phyloP scores from a whole-genome alignment of 2,888 invertebrate species.

The Tenthredo distinguenda region DNA sequence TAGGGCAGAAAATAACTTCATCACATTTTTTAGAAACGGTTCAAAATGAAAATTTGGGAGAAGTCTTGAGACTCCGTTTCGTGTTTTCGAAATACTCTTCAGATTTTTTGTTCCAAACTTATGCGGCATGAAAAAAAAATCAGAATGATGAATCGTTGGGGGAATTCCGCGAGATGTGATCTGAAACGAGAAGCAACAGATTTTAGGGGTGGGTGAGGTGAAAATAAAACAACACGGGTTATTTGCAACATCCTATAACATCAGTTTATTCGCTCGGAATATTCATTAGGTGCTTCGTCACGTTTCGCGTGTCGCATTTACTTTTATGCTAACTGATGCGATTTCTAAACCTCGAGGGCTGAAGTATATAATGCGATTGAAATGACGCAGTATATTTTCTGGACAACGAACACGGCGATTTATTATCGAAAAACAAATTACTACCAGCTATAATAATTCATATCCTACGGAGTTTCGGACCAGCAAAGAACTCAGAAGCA shows the following conservation, averaged over 20 bases:
- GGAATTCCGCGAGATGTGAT: not conserved
- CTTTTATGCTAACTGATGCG: slow-evolving; percentile 8
- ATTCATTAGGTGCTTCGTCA: slow-evolving; percentile 36
- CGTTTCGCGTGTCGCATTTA: slow-evolving; percentile 28
- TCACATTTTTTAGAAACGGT: not conserved
- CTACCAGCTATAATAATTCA: not conserved
- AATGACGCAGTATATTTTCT: slow-evolving; percentile 18
- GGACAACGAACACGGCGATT: not conserved
- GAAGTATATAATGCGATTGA: slow-evolving; percentile 16
- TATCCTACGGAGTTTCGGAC: not conserved
- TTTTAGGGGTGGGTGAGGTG: not conserved
- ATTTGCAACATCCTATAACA: not conserved
- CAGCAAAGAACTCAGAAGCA: not conserved
- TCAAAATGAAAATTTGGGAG: not conserved
- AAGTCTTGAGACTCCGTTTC: not conserved
- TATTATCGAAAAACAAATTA: not conserved
- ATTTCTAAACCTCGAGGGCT: not conserved
- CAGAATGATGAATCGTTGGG: not conserved
- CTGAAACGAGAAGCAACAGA: not conserved
- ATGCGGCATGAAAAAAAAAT: not conserved
- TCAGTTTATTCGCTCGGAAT: not conserved
- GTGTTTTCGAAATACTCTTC: not conserved
- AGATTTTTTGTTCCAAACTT: not conserved
- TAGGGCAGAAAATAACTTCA: not conserved
- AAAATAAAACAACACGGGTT: not conserved